Percentiles rank a stretch among this genome's conserved stretches.
These are phyloP conservation scores for Colinus virginianus DNA, from an alignment of 2,113 vertebrate species.

Conservation along the genomic window DNA sequence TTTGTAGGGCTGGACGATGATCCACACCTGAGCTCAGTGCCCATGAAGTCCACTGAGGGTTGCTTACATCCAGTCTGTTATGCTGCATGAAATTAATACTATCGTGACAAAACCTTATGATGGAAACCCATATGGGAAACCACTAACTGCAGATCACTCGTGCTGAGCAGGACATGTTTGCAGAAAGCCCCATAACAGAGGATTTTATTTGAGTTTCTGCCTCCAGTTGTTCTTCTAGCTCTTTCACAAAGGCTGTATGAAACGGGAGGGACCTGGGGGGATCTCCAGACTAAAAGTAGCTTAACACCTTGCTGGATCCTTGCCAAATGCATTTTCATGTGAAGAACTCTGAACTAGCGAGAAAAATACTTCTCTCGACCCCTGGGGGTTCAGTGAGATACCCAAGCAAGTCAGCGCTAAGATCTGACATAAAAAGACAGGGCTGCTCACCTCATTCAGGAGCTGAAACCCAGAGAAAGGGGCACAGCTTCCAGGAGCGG, in stretches of 20 bases:
- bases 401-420: neutral
- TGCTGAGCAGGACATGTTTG: neutral
- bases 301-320: slow-evolving; percentile 49
- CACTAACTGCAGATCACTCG: neutral
- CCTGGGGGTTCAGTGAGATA: neutral
- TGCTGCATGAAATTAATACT: neutral
- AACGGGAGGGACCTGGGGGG: neutral
- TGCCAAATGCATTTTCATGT: neutral
- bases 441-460: neutral
- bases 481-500: neutral
- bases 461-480: neutral
- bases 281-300: neutral
- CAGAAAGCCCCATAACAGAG: neutral
- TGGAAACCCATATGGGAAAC: neutral
- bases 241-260: neutral
- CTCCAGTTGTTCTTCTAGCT: slow-evolving; percentile 3
- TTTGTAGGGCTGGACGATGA: neutral
- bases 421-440: neutral
- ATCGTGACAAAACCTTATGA: neutral
- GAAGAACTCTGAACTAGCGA: neutral
- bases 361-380: neutral
- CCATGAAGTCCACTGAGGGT: neutral
- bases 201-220: neutral
- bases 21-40: neutral
- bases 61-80: neutral